Percentiles rank a stretch among this genome's conserved stretches.
These are phyloP conservation scores for Callorhinus ursinus DNA, from an alignment of 2,113 vertebrate genomes.

Conservation along the genomic window DNA sequence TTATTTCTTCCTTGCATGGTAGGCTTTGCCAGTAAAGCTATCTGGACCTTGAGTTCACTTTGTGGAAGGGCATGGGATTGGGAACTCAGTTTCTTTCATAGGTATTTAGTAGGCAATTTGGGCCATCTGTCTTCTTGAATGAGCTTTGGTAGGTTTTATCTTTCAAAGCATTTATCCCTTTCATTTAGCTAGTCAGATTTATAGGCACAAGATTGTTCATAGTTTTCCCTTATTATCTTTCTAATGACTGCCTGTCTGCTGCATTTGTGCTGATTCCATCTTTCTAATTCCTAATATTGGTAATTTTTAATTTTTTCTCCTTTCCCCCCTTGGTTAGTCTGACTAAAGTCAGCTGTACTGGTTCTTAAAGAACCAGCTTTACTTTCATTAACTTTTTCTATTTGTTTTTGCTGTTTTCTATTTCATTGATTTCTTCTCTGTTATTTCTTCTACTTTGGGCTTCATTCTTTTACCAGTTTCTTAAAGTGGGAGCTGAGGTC, in stretches of 20 bases:
- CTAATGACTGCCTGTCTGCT: background rate
- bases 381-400: background rate
- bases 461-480: background rate
- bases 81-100: background rate
- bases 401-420: background rate
- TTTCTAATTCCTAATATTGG: background rate
- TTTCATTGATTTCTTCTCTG: background rate
- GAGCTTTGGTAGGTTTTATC: background rate
- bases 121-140: background rate
- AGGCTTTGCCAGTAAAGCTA: background rate
- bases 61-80: background rate
- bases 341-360: background rate
- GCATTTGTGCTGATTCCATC: background rate
- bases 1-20: background rate
- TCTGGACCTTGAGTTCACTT: background rate
- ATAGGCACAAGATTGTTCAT: background rate
- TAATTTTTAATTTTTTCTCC: background rate
- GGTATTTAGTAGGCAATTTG: background rate
- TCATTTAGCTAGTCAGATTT: background rate
- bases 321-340: background rate
- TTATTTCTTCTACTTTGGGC: background rate
- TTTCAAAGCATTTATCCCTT: background rate
- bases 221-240: background rate
- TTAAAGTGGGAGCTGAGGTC: background rate
- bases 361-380: background rate